These are phyloP conservation scores for Sebastes iracundus DNA, from an alignment of 2,797 vertebrate species.

Conservation along the genomic window DNA sequence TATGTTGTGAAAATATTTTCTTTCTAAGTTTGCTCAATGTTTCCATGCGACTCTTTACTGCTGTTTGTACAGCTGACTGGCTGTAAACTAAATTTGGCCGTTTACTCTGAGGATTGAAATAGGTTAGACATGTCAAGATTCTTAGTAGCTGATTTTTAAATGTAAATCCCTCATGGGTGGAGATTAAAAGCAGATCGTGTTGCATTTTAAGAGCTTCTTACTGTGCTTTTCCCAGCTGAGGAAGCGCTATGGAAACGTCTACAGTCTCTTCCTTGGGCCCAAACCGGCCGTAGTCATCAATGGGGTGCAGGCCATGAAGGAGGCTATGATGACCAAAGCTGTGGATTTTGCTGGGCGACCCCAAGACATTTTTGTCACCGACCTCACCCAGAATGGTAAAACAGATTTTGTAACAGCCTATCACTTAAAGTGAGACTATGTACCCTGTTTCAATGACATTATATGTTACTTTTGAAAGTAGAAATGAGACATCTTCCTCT, in stretches of 20 bases:
- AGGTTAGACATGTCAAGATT: not conserved
- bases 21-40: too few species aligned
- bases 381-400: slow-evolving; percentile 51
- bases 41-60: not conserved
- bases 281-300: slow-evolving; percentile 66
- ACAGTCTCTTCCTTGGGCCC: slow-evolving; percentile 60
- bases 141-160: not conserved
- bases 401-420: too few species aligned
- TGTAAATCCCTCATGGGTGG: not conserved
- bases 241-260: slow-evolving; percentile 58
- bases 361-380: slow-evolving; percentile 45
- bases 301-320: slow-evolving; percentile 78
- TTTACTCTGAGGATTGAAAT: not conserved
- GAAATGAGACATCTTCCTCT: not conserved
- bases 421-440: not conserved
- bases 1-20: too few species aligned
- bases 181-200: not conserved
- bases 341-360: slow-evolving; percentile 65
- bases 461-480: not conserved
- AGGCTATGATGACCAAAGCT: slow-evolving; percentile 59
- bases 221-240: slow-evolving; percentile 43
- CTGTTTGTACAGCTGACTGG: not conserved
- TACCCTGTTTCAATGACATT: not conserved
- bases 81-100: not conserved
- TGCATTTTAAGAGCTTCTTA: not conserved